phyloP scores from a whole-genome alignment of 2,113 vertebrate genomes.

The Murina feae region DNA sequence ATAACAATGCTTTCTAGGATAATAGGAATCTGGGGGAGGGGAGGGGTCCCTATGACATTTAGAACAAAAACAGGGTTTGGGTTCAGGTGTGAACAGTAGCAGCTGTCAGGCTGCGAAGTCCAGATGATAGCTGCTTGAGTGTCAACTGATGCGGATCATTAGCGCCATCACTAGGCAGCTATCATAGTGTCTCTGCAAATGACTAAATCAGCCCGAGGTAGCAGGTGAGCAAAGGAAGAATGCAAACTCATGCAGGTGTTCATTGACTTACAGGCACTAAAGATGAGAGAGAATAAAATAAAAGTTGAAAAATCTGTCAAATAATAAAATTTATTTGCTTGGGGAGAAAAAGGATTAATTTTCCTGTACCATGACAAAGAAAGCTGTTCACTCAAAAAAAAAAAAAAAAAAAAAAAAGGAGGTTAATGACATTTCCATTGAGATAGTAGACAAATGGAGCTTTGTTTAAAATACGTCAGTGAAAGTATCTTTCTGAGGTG shows the following conservation, averaged over 20 bases:
- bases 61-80: not conserved
- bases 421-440: slow-evolving; percentile 28
- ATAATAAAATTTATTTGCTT: slow-evolving; percentile 26
- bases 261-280: not conserved
- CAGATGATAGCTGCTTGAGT: not conserved
- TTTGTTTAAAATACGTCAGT: slow-evolving; percentile 30
- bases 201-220: not conserved
- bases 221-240: not conserved
- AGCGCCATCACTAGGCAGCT: not conserved
- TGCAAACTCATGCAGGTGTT: not conserved
- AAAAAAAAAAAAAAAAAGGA: not conserved
- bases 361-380: slow-evolving; percentile 15
- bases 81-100: not conserved
- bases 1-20: not conserved
- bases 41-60: not conserved
- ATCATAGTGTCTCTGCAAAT: not conserved
- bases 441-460: not conserved
- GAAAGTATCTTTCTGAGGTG: not conserved
- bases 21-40: not conserved
- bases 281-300: not conserved
- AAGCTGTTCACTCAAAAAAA: slow-evolving; percentile 3
- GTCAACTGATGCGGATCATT: not conserved
- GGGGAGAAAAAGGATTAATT: not conserved
- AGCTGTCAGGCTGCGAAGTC: not conserved
- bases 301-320: not conserved